These are phyloP conservation scores for Chionomys nivalis DNA, from an alignment of 2,113 vertebrate genomes.

Conservation along the genomic window DNA sequence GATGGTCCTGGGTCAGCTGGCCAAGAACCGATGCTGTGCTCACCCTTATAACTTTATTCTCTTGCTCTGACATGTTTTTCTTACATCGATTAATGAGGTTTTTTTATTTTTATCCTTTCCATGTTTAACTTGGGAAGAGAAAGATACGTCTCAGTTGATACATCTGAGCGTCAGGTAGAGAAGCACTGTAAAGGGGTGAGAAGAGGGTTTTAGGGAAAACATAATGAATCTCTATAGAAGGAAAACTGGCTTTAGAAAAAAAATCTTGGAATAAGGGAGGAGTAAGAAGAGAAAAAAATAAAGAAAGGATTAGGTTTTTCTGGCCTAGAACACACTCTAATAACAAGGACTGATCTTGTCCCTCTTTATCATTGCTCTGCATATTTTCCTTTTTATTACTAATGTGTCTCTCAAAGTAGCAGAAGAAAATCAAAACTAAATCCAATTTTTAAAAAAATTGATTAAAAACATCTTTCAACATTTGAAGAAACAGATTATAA, in stretches of 20 bases:
- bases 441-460: background rate
- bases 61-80: conserved; percentile 73
- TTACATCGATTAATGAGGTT: conserved; percentile 71
- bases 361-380: background rate
- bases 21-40: conserved; percentile 69
- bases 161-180: conserved; percentile 65
- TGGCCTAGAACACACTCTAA: background rate
- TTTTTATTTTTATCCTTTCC: conserved; percentile 76
- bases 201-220: conserved; percentile 36
- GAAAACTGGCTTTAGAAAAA: background rate
- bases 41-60: conserved; percentile 59
- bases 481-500: conserved; percentile 44
- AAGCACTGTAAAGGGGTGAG: background rate
- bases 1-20: conserved; percentile 72
- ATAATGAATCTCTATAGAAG: background rate
- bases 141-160: conserved; percentile 48
- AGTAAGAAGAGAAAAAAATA: background rate
- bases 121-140: conserved; percentile 71
- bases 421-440: conserved; percentile 38
- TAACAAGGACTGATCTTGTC: conserved; percentile 30
- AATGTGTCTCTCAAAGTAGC: background rate
- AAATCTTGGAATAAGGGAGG: background rate
- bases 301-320: background rate
- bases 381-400: background rate
- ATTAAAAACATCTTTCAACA: conserved; percentile 6